phyloP scores from a whole-genome alignment of 2,113 vertebrate genomes.

The Grantiella picta region DNA sequence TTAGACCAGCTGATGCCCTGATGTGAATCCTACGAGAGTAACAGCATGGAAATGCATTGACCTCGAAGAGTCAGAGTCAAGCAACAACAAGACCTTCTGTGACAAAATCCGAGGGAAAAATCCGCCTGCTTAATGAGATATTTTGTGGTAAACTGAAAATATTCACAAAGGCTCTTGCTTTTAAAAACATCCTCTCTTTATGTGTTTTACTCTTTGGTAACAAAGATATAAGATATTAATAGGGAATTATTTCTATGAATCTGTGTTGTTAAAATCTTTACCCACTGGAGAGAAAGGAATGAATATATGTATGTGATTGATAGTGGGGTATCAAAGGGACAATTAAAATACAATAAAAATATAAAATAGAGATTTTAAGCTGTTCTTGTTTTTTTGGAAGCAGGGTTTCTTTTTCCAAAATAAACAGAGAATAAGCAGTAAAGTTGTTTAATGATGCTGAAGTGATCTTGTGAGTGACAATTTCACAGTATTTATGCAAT shows the following conservation, averaged over 20 bases:
- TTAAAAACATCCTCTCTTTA: neutral
- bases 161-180: neutral
- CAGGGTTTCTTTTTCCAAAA: accelerated
- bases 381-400: neutral
- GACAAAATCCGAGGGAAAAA: neutral
- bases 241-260: neutral
- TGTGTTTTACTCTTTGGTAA: neutral
- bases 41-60: neutral
- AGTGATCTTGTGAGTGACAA: accelerated
- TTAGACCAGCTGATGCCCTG: neutral
- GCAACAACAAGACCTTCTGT: neutral
- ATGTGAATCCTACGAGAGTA: neutral
- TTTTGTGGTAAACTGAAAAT: neutral
- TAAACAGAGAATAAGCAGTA: neutral
- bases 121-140: neutral
- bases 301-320: neutral
- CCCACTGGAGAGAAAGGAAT: neutral
- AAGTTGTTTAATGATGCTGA: neutral
- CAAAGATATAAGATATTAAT: neutral
- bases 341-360: neutral
- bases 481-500: neutral
- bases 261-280: neutral
- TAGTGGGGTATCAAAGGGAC: neutral
- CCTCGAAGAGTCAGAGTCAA: neutral
- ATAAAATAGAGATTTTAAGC: neutral